These are phyloP conservation scores for Bombyx mori DNA, from an alignment of 1,140 invertebrate species.

Conservation along the genomic window ASM3026992v2 NC_085132.1:5268501-5269000, in stretches of 20 bases:
- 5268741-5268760: constrained; percentile 34
- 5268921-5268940: constrained; percentile 66
- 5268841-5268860: constrained; percentile 57
- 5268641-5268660: not conserved
- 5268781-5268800: constrained; percentile 63
- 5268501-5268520: constrained; percentile 56
- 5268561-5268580: no score
- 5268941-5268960: constrained; percentile 44
- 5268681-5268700: constrained; percentile 20
- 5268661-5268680: no score
- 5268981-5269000: constrained; percentile 46
- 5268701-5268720: constrained; percentile 35
- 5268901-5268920: constrained; percentile 66
- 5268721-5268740: constrained; percentile 26
- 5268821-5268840: constrained; percentile 66
- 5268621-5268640: no score
- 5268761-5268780: constrained; percentile 64
- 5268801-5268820: constrained; percentile 49
- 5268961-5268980: constrained; percentile 35
- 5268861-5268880: constrained; percentile 56
- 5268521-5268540: constrained; percentile 43
- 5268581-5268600: no score
- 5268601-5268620: no score
- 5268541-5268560: constrained; percentile 53
- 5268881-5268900: constrained; percentile 39